A percentile compares a stretch with the other conserved stretches of the same genome.
Evolutionary conservation across 2,888 invertebrate species (phyloP).

Genomic region (Tribolium freemani): DNA sequence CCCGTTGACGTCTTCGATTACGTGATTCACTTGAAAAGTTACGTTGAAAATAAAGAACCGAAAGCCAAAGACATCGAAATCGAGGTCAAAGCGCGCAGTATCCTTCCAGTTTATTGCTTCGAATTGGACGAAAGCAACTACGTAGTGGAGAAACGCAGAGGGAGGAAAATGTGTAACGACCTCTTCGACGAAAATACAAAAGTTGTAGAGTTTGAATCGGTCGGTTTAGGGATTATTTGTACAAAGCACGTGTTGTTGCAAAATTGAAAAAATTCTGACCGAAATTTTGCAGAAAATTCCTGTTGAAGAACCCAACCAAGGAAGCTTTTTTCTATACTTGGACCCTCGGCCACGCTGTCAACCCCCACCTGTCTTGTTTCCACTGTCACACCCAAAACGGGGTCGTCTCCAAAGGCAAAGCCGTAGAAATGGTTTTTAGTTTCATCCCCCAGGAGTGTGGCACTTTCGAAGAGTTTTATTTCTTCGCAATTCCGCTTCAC

Average conservation of each 20-base stretch:
- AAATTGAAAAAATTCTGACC: conserved; percentile 70
- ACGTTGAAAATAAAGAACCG: conserved; percentile 71
- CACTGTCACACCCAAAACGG: conserved; percentile 74
- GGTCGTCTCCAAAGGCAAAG: conserved; percentile 73
- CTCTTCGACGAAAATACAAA: conserved; percentile 62
- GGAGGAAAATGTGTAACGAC: conserved; percentile 53
- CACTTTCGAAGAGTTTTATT: conserved; percentile 70
- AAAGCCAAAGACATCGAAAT: conserved; percentile 60
- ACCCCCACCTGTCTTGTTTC: conserved; percentile 65
- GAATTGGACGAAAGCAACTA: conserved; percentile 79
- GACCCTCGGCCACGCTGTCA: conserved; percentile 47
- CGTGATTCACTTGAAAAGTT: conserved; percentile 70
- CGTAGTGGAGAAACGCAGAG: conserved; percentile 69
- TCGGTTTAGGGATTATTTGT: conserved; percentile 71
- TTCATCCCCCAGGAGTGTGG: conserved; percentile 76
- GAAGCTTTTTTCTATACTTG: conserved; percentile 21
- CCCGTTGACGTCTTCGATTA: conserved; percentile 73
- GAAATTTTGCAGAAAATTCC: conserved; percentile 66
- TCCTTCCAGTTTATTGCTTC: conserved; percentile 80
- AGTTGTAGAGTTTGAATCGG: conserved; percentile 76
- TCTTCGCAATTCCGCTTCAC: conserved; percentile 72
- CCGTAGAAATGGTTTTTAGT: conserved; percentile 74
- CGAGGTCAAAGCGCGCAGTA: conserved; percentile 72
- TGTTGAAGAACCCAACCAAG: conserved; percentile 58
- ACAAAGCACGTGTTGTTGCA: conserved; percentile 47